phyloP scores from a whole-genome alignment of 2,797 vertebrate genomes.

The Fistularia tabacaria region DNA sequence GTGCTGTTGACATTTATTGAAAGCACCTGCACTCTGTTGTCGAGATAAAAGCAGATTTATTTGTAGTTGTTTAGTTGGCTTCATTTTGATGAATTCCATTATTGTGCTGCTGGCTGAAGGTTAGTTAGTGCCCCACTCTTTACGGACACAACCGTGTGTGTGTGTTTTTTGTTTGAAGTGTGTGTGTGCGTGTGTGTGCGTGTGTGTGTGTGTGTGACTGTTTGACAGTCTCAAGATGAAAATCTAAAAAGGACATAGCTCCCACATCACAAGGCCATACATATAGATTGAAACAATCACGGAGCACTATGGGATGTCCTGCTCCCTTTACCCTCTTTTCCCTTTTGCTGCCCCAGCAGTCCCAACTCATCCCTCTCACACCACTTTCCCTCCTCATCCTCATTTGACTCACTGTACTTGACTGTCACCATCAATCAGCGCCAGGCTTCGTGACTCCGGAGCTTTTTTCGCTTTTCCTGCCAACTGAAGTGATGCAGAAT shows the following conservation, averaged over 20 bases:
- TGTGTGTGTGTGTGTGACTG: no score
- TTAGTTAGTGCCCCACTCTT: no score
- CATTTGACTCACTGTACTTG: constrained; percentile 1
- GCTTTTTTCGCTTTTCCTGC: constrained; percentile 6
- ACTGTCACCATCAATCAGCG: constrained; percentile 20
- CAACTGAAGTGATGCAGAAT: constrained; percentile 14
- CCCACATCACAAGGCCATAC: neutral
- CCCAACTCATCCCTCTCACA: neutral
- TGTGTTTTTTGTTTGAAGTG: no score
- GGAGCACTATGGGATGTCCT: neutral
- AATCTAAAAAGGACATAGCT: neutral
- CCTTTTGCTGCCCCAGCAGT: neutral
- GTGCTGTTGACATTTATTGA: no score
- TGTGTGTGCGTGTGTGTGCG: no score
- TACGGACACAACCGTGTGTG: no score
- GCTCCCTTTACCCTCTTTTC: neutral
- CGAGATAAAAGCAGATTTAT: no score
- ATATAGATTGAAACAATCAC: neutral
- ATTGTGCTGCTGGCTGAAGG: no score
- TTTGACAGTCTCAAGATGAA: no score
- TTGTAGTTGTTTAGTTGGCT: no score
- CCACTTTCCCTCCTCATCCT: neutral
- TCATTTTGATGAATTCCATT: no score
- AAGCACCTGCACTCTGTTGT: no score
- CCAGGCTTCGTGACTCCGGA: neutral